Conservation (phyloP, 2,888 invertebrate species). For the Zygogramma bicolorata region DNA sequence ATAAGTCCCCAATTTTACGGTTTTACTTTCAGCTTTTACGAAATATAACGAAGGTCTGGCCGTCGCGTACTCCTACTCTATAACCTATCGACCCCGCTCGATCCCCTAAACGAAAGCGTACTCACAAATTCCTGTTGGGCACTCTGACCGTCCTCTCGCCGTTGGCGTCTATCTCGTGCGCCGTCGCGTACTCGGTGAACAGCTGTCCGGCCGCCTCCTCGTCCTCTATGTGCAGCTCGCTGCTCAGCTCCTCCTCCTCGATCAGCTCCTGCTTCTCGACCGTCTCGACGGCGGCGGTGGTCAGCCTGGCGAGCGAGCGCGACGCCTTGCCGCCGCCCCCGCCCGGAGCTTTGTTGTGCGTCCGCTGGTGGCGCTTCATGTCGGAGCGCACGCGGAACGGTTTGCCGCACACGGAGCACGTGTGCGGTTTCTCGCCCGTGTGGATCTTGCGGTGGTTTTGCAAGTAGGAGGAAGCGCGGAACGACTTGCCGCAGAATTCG, state of each 20-base stretch:
- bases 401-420: constrained; percentile 82
- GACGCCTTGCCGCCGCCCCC: constrained; percentile 26
- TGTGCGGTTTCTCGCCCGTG: constrained; percentile 85
- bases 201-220: constrained; percentile 62
- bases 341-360: constrained; percentile 70
- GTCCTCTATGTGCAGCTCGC: constrained; percentile 60
- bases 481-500: constrained; percentile 85
- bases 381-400: constrained; percentile 87
- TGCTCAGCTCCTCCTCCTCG: constrained; percentile 56
- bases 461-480: constrained; percentile 87
- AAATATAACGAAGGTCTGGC: no score
- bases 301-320: constrained; percentile 41
- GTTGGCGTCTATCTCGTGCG: constrained; percentile 50
- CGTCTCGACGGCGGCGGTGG: no score
- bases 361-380: constrained; percentile 82
- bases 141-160: constrained; percentile 50
- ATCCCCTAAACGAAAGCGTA: no score
- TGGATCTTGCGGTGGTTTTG: constrained; percentile 88
- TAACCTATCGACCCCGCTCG: no score
- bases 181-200: constrained; percentile 59
- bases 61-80: no score
- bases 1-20: no score
- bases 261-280: constrained; percentile 53
- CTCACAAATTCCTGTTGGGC: constrained; percentile 53
- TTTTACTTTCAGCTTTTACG: no score